Conservation (phyloP, 1,140 invertebrate genomes). For the Stegodyphus dumicola region DNA sequence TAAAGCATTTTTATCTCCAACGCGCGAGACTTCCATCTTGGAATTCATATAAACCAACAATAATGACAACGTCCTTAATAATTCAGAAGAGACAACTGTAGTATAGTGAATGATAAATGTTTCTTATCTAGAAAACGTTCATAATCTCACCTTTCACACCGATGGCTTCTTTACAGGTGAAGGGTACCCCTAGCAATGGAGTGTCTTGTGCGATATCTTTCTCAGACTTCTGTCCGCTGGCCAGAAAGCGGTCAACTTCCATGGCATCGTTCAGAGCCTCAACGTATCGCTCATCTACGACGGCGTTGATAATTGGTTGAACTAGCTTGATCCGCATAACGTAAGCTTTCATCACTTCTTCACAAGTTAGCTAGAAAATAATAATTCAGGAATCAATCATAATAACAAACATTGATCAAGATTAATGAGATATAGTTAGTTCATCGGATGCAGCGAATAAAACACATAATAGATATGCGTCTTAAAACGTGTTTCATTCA, state of each 20-base stretch:
- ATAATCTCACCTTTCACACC: slow-evolving; percentile 61
- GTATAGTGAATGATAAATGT: too few relatives aligned
- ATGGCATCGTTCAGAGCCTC: slow-evolving; percentile 65
- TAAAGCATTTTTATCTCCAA: too few relatives aligned
- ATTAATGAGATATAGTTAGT: too few relatives aligned
- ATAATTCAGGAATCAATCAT: background rate
- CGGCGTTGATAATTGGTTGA: slow-evolving; percentile 65
- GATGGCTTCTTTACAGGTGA: slow-evolving; percentile 64
- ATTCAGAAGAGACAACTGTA: too few relatives aligned
- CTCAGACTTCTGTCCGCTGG: slow-evolving; percentile 58
- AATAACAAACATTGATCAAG: too few relatives aligned
- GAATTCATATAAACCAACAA: too few relatives aligned
- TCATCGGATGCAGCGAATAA: too few relatives aligned
- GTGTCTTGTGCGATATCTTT: slow-evolving; percentile 57
- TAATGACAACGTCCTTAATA: too few relatives aligned
- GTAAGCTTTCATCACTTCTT: slow-evolving; percentile 65
- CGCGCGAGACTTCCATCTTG: too few relatives aligned
- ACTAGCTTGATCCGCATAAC: slow-evolving; percentile 65
- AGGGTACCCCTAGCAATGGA: slow-evolving; percentile 64
- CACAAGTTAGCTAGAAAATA: slow-evolving; percentile 58
- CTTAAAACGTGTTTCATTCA: too few relatives aligned
- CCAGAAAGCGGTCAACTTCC: slow-evolving; percentile 64
- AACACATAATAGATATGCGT: too few relatives aligned
- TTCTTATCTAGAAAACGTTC: too few relatives aligned
- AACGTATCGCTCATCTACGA: slow-evolving; percentile 64